phyloP scores from a whole-genome alignment of 2,113 vertebrate species.

The Nyctibius bracteatus region DNA sequence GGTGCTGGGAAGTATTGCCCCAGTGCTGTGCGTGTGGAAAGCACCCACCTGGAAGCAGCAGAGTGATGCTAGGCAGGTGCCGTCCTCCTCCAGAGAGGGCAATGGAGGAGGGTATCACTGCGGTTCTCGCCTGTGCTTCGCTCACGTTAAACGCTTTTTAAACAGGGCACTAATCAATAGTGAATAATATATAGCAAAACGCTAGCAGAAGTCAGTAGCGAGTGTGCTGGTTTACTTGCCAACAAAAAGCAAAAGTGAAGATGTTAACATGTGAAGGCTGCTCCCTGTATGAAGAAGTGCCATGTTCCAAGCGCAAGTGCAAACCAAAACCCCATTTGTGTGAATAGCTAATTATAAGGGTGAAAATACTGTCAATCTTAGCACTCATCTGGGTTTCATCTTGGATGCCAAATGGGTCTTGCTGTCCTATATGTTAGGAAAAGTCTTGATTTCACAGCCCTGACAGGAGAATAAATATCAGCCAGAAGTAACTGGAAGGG shows the following conservation, averaged over 20 bases:
- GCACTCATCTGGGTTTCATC: slow-evolving; percentile 46
- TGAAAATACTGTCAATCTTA: slow-evolving; percentile 63
- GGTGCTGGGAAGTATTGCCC: not conserved
- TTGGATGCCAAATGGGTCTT: slow-evolving; percentile 49
- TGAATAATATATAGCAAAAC: not conserved
- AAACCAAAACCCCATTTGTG: slow-evolving; percentile 60
- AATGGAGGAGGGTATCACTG: not conserved
- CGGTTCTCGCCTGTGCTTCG: not conserved
- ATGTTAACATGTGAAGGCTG: slow-evolving; percentile 36
- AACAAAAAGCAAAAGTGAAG: slow-evolving; percentile 53
- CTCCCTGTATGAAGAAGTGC: slow-evolving; percentile 54
- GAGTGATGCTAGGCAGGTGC: not conserved
- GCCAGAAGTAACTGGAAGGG: slow-evolving; percentile 12
- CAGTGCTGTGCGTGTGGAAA: not conserved
- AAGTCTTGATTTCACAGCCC: slow-evolving; percentile 48
- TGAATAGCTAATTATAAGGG: slow-evolving; percentile 62
- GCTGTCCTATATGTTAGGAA: slow-evolving; percentile 47
- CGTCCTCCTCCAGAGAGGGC: not conserved
- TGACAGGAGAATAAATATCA: slow-evolving; percentile 47
- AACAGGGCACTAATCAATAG: not conserved
- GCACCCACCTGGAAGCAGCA: not conserved
- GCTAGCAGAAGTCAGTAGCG: not conserved
- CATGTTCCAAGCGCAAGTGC: slow-evolving; percentile 46
- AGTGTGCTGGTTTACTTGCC: slow-evolving; percentile 24
- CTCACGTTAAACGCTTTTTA: not conserved